phyloP scores from a whole-genome alignment of 2,113 vertebrate species.

The Varanus salvator region DNA sequence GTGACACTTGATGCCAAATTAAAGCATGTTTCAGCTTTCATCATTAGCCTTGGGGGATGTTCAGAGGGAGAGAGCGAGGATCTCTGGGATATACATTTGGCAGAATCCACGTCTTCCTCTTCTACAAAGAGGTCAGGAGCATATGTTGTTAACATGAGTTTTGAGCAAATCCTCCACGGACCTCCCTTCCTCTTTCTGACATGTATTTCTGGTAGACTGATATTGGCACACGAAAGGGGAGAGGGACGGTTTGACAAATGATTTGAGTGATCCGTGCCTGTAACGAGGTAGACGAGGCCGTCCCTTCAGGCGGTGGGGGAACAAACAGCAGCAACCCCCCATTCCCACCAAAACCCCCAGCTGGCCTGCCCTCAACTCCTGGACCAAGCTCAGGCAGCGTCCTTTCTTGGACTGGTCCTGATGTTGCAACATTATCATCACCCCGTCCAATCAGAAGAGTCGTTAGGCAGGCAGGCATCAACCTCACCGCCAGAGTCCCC shows the following conservation, averaged over 20 bases:
- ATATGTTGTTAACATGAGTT: neutral
- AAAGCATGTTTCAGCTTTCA: slow-evolving; percentile 21
- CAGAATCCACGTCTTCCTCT: neutral
- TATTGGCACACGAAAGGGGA: slow-evolving; percentile 20
- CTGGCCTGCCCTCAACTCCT: too few species aligned
- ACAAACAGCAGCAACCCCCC: neutral
- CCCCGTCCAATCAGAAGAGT: too few species aligned
- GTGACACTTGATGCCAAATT: slow-evolving; percentile 38
- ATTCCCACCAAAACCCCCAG: too few species aligned
- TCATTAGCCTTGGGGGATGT: slow-evolving; percentile 13
- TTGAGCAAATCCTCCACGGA: neutral
- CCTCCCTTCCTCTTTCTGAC: slow-evolving; percentile 24
- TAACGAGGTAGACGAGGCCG: too few species aligned
- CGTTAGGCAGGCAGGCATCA: too few species aligned
- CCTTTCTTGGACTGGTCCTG: too few species aligned
- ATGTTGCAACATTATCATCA: too few species aligned
- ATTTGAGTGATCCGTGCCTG: too few species aligned
- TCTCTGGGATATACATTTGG: neutral
- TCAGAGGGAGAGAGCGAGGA: neutral
- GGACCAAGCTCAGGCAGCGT: too few species aligned
- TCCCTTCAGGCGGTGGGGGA: neutral
- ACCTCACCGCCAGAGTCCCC: too few species aligned
- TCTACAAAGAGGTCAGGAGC: neutral
- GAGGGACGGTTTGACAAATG: neutral
- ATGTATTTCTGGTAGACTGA: slow-evolving; percentile 23